These are phyloP conservation scores for Ailurus styani DNA, from an alignment of 2,113 vertebrate genomes.

Conservation along the genomic window DNA sequence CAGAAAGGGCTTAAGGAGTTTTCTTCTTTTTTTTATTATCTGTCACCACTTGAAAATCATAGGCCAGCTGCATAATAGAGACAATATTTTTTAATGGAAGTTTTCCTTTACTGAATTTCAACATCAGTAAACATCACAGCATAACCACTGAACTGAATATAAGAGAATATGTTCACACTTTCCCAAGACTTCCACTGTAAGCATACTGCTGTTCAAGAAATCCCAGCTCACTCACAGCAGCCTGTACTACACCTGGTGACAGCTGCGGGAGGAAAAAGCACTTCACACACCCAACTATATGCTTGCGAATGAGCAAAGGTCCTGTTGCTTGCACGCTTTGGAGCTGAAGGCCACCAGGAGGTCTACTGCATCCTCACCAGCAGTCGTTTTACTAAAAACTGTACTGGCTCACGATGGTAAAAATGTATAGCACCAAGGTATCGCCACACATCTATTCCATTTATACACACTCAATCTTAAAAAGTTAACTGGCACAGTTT, in stretches of 20 bases:
- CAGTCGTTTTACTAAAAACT: slow-evolving; percentile 38
- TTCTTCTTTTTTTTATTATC: background rate
- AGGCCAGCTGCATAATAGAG: background rate
- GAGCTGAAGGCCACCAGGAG: background rate
- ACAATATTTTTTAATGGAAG: background rate
- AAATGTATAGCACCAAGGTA: background rate
- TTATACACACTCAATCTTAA: background rate
- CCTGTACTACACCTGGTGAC: background rate
- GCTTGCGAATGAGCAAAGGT: background rate
- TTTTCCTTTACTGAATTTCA: background rate
- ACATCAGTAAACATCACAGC: background rate
- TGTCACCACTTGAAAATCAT: background rate
- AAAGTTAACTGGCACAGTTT: background rate
- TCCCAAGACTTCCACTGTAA: background rate
- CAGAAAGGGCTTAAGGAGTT: background rate
- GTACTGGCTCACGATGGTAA: background rate
- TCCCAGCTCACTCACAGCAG: background rate
- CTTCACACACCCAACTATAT: background rate
- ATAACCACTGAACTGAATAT: background rate
- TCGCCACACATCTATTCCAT: background rate
- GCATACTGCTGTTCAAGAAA: background rate
- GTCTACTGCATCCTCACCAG: background rate
- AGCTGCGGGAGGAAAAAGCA: background rate
- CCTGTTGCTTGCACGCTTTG: background rate
- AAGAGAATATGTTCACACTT: background rate